Conservation (phyloP, 2,797 vertebrate genomes). For the Anabacerthia variegaticeps region DNA sequence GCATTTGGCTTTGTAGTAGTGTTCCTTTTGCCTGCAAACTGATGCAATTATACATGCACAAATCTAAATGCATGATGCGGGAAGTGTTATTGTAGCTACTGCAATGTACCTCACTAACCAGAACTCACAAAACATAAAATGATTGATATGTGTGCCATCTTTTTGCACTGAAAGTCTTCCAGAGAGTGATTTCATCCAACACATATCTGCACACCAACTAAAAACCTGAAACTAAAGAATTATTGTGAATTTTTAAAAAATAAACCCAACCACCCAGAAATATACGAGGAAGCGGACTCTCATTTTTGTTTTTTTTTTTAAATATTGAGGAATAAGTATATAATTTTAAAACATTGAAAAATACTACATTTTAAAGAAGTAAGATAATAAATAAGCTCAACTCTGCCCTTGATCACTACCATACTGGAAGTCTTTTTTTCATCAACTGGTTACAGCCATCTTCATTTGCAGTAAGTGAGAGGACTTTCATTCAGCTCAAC, state of each 20-base stretch:
- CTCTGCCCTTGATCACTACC: background rate
- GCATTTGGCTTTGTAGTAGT: background rate
- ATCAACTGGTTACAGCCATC: background rate
- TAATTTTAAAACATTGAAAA: background rate
- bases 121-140: background rate
- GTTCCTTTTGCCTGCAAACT: background rate
- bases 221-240: background rate
- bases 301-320: background rate
- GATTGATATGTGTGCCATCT: background rate
- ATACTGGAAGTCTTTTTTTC: background rate
- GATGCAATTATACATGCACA: background rate
- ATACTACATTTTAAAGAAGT: background rate
- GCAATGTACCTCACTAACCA: background rate
- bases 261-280: background rate
- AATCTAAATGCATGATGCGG: background rate
- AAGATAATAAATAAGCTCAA: background rate
- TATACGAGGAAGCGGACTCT: background rate
- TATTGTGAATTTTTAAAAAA: background rate
- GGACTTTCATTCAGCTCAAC: background rate
- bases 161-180: background rate
- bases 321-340: background rate
- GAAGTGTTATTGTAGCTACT: background rate
- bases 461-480: background rate
- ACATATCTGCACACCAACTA: background rate
- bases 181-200: background rate